Conservation (phyloP, 2,797 vertebrate genomes). For the Galaxias olidus region DNA sequence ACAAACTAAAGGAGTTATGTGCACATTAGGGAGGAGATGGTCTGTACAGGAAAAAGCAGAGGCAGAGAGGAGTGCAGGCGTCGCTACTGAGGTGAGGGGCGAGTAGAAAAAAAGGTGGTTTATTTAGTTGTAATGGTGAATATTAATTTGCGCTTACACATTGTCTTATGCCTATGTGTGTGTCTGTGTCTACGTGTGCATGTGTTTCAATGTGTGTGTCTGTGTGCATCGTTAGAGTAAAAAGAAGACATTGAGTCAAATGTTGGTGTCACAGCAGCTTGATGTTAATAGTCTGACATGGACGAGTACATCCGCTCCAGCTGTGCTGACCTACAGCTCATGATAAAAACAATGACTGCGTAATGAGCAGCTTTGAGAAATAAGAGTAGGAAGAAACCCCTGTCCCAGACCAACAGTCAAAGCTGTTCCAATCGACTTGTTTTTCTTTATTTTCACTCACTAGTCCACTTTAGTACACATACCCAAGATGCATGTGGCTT, state of each 20-base stretch:
- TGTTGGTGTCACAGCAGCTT: constrained; percentile 21
- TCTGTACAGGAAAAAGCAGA: constrained; percentile 6
- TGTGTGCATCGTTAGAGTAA: background rate
- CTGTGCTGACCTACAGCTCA: background rate
- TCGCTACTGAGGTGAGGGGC: background rate
- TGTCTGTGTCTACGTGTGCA: background rate
- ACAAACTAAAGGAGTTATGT: constrained; percentile 30
- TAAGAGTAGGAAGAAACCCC: no score
- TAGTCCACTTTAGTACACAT: no score
- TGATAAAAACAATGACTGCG: background rate
- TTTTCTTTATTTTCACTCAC: no score
- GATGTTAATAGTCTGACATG: constrained; percentile 9
- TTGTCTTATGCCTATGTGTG: background rate
- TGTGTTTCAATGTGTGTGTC: constrained; percentile 7
- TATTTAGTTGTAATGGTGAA: no score
- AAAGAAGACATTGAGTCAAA: constrained; percentile 21
- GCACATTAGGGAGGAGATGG: constrained; percentile 38
- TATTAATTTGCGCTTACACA: background rate
- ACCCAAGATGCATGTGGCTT: no score
- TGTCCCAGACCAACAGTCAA: no score
- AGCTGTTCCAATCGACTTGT: no score
- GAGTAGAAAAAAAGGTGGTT: no score
- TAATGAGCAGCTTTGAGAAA: background rate
- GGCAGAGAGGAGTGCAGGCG: background rate
- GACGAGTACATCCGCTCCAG: background rate